A percentile compares a stretch with the other conserved stretches of the same genome.
phyloP scores from a whole-genome alignment of 2,888 invertebrate species.

The Argyresthia goedartella region DNA sequence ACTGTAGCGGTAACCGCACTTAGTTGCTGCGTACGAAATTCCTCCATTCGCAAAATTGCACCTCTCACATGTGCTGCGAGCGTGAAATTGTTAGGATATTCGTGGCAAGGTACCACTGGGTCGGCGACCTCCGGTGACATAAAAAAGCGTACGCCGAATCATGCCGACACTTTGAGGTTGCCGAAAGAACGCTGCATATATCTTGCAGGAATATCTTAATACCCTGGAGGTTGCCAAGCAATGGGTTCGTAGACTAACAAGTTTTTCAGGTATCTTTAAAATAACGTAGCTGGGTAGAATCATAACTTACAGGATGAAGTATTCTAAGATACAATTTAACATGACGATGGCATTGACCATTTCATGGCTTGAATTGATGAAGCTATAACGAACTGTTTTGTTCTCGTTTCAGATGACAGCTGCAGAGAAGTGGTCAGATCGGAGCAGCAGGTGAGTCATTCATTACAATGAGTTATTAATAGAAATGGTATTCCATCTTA shows the following conservation, averaged over 20 bases:
- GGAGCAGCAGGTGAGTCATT: conserved; percentile 54
- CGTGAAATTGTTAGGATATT: conserved; percentile 1
- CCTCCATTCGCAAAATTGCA: conserved; percentile 7
- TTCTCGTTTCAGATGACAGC: conserved; percentile 57
- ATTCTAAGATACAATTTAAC: background rate
- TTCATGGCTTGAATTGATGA: background rate
- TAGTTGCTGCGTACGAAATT: conserved; percentile 9
- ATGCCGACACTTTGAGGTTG: background rate
- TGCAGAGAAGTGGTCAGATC: conserved; percentile 54
- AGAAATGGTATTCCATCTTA: no score
- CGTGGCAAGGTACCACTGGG: background rate
- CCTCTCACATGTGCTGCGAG: background rate
- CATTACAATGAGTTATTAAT: background rate
- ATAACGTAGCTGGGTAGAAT: background rate
- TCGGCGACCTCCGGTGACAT: background rate
- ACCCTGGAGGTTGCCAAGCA: no score
- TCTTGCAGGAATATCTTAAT: background rate
- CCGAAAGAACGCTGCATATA: background rate
- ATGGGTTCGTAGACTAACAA: no score
- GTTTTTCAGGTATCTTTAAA: no score
- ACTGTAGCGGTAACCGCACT: conserved; percentile 4
- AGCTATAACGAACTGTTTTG: background rate
- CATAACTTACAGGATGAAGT: background rate
- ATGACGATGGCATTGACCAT: background rate
- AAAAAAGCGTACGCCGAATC: background rate